Evolutionary conservation across 2,797 vertebrate species (phyloP).

Genomic region (Chaetophractus vellerosus): DNA sequence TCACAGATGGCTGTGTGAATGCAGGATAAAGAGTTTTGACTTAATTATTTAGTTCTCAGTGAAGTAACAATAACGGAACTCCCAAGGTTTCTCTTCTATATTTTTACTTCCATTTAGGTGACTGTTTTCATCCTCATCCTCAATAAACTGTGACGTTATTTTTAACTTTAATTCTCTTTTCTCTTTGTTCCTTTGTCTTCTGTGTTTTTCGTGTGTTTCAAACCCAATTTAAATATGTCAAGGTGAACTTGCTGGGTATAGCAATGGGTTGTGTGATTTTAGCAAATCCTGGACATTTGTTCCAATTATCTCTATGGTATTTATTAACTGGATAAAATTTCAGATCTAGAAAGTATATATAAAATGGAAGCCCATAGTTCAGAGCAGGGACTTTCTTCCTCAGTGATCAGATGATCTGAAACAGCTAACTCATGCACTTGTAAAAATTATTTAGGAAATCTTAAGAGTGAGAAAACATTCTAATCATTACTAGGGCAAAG

Average conservation of each 20-base stretch:
- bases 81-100: background rate
- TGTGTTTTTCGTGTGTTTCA: background rate
- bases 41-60: background rate
- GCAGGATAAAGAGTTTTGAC: background rate
- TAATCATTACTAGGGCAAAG: background rate
- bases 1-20: background rate
- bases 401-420: slow-evolving; percentile 1
- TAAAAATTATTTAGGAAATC: slow-evolving; percentile 33
- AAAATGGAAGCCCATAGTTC: slow-evolving; percentile 4
- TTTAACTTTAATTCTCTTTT: slow-evolving; percentile 36
- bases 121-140: background rate
- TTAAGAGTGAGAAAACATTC: slow-evolving; percentile 44
- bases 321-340: slow-evolving; percentile 36
- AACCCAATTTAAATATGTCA: background rate
- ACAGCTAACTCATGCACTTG: background rate
- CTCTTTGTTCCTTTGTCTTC: background rate
- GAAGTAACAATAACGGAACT: background rate
- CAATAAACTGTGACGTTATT: background rate
- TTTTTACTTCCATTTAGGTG: background rate
- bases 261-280: background rate
- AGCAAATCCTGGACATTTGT: background rate
- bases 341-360: background rate
- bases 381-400: slow-evolving; percentile 29
- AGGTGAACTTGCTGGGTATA: background rate
- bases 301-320: slow-evolving; percentile 33